phyloP scores from a whole-genome alignment of 2,888 invertebrate species.

The Luperina testacea region DNA sequence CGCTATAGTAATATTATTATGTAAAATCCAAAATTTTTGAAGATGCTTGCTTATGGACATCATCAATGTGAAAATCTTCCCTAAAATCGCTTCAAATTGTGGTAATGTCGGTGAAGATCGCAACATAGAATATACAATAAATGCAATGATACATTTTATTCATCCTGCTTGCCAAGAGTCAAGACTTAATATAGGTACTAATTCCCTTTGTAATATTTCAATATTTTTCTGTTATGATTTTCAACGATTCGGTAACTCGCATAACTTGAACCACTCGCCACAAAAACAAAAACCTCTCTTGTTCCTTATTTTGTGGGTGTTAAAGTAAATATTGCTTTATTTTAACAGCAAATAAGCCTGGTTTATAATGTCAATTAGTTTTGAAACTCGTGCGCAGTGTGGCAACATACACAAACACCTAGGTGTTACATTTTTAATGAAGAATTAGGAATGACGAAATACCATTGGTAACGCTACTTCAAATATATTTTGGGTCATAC shows the following conservation, averaged over 20 bases:
- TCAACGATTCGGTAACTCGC: background rate
- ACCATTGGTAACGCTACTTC: background rate
- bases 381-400: constrained; percentile 55
- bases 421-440: constrained; percentile 12
- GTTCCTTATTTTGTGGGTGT: constrained; percentile 33
- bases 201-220: background rate
- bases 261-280: constrained; percentile 13
- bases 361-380: constrained; percentile 46
- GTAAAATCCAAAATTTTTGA: background rate
- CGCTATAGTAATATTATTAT: background rate
- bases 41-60: too few species aligned
- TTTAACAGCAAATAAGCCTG: constrained; percentile 21
- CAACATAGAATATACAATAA: too few species aligned
- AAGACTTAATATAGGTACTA: too few species aligned
- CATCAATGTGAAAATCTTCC: too few species aligned
- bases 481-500: background rate
- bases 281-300: constrained; percentile 27
- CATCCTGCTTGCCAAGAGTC: too few species aligned
- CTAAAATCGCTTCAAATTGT: too few species aligned
- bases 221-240: background rate
- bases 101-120: too few species aligned
- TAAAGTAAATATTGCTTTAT: constrained; percentile 56
- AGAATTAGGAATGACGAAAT: background rate
- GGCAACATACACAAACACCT: constrained; percentile 31
- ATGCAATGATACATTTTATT: too few species aligned